Evolutionary conservation across 2,888 invertebrate species (phyloP), one percentile per base, ranked within the genome.

Genomic region (Noctua janthina): DNA sequence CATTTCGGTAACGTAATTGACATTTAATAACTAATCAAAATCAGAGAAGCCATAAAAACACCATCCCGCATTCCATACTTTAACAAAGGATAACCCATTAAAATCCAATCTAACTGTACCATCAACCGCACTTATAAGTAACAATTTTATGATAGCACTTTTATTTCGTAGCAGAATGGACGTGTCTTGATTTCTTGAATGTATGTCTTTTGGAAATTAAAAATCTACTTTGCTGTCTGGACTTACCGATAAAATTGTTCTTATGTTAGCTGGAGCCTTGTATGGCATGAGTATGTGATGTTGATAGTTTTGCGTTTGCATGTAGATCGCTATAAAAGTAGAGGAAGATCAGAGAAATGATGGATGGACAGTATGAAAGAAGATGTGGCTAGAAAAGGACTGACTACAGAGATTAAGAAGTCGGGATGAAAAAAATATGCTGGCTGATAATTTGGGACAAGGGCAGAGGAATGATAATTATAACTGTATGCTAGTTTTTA

Each of bases 71-170:
- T 84, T 62, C 74, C 74, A 54, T 1, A 59, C 23, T 2, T 11
- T 76, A 86, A 82, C 87, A 86, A 86, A 87, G 71, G 70, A 70
- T 70, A 35, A 56, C 17, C 51, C 54, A 84, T 87, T 83, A 82
- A 83, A 84, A 84, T 67, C 29, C 51, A n/a, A 86, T 86, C 76
- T 67, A 23, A 13, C 7, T 15, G 68, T 83, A 68, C 70, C 43
- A 67, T 77, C 78, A 68, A n/a, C 49, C 20, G 10, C 59, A 43
- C 20, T 43, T 54, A 5, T 15, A 29, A 43, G 35, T 43, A 23
- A 66, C 23, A 29, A n/a, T 35, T 43, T 39, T 46, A n/a, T 15
- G 1, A 4, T 20, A 49, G 6, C 23, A 6, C 1, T 43, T 59
- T 51, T 59, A 43, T 43, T 51, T 0, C 7, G 7, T 20, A n/a